Conservation (phyloP, 2,888 invertebrate species). For the Plusia festucae region DNA sequence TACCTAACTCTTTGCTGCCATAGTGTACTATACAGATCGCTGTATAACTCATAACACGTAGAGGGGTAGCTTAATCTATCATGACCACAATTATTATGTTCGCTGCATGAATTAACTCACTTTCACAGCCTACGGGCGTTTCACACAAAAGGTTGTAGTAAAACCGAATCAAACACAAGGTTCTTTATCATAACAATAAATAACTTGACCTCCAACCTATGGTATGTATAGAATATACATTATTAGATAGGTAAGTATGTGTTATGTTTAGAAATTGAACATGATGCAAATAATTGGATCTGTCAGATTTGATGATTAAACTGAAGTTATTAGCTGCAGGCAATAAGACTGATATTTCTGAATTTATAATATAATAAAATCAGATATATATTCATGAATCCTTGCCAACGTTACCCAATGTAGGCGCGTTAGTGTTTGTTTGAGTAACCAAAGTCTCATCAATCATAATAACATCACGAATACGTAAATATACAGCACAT, state of each 20-base stretch:
- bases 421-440: constrained; percentile 34
- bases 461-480: constrained; percentile 49
- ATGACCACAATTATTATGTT: constrained; percentile 50
- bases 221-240: too few species aligned
- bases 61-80: constrained; percentile 52
- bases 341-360: constrained; percentile 15
- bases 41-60: constrained; percentile 30
- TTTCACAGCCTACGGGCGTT: constrained; percentile 64
- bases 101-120: constrained; percentile 55
- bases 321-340: not conserved
- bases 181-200: constrained; percentile 60
- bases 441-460: constrained; percentile 53
- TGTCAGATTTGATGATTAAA: constrained; percentile 33
- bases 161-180: constrained; percentile 68
- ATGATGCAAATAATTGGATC: constrained; percentile 54
- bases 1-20: constrained; percentile 46
- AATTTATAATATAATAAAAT: constrained; percentile 16
- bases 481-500: constrained; percentile 40
- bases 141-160: constrained; percentile 62
- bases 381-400: constrained; percentile 46
- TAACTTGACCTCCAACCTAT: constrained; percentile 59
- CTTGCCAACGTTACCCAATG: constrained; percentile 42
- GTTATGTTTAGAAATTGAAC: constrained; percentile 35
- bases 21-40: constrained; percentile 19
- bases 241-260: too few species aligned